Base-by-base conservation (phyloP, 2,113 vertebrate genomes). In the Canis aureus region DNA sequence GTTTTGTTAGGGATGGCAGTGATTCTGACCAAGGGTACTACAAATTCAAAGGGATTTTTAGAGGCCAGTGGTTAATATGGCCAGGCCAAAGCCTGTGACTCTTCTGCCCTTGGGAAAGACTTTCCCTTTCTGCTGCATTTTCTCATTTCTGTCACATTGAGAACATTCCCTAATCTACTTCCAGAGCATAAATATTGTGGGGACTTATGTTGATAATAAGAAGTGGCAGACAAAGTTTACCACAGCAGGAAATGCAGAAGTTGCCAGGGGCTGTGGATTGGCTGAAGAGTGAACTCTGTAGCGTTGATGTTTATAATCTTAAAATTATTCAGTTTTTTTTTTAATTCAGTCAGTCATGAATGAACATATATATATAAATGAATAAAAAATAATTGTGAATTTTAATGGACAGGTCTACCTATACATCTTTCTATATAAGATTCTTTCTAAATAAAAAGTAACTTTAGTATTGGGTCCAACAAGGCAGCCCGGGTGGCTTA, bases 381-480 rank as follows among this genome's bases (percentile, higher is more conserved):
- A 94, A 95, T 66, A 67, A 71, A 60, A 92, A 94, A 93, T 17
- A 86, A 43, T 69, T 91, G 51, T 80, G 62, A 95, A 66, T 92
- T 83, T 88, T 80, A 86, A 22, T 87, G 11, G 57, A 62, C 6
- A 94, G 35, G 81, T 94, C n/a, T 96, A 80, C 49, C 11, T 83
- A 20, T 57, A 79, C 5, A 57, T 57, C 10, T 89, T n/a, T 35
- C 51, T 60, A 79, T 35, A 29, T 93, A 64, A 60, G 35, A 85
- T 66, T 96, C 57, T 81, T 78, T 71, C 60, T 97, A 27, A 97
- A 97, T 93, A 69, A 97, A 60, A 88, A 73, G 3, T 53, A 69
- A 69, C 49, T 88, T 89, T 78, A 89, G n/a, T 93, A 93, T 12
- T 91, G 25, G 22, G 11, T 85, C 79, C 59, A 95, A 96, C 32